Evolutionary conservation across 2,113 vertebrate genomes (phyloP), one percentile per base, ranked within the genome.

Genomic region (Podilymbus podiceps): DNA sequence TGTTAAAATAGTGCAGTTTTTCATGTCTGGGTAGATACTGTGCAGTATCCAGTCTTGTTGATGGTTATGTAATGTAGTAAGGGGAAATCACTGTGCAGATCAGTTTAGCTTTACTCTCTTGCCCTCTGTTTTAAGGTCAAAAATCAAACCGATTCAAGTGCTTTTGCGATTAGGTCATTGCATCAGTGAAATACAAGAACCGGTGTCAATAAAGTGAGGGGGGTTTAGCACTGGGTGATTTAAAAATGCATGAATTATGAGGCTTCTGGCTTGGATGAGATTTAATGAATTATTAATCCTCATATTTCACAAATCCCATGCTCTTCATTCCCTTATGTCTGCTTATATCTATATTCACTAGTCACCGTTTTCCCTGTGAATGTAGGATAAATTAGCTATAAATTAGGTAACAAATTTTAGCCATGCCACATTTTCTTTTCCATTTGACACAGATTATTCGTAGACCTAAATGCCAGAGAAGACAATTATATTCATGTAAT

Each of bases 281-380:
- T 88, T 73, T 90, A 93, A 96, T 97, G 74, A 97, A 93, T 96
- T 95, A 96, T 96, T 96, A 96, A 96, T 93, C 78, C 30, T 93
- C 63, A 17, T 76, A 95, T 95, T 93, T 95, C 95, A 93, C 75
- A 88, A 83, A 94, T 93, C 74, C 53, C 74, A 53, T 89, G 64
- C 50, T 95, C 25, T 93, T 93, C 71, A 79, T 82, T 96, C 87
- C 55, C 69, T 64, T 60, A 79, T 50, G 31, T 62, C 82, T 89
- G 44, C 85, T 95, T 91, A 25, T 88, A 73, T 69, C 77, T 89
- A 47, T 93, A 91, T 88, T 93, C 5, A 0, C 67, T 94, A 94
- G 64, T 88, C 77, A 94, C 77, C 30, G 42, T 80, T 94, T 92
- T 23, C 38, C 28, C 67, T 76, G 67, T 76, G 94, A 94, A 93